Percentiles rank a stretch among this genome's conserved stretches.
phyloP scores from a whole-genome alignment of 2,113 vertebrate genomes.

The Aleadryas rufinucha region DNA sequence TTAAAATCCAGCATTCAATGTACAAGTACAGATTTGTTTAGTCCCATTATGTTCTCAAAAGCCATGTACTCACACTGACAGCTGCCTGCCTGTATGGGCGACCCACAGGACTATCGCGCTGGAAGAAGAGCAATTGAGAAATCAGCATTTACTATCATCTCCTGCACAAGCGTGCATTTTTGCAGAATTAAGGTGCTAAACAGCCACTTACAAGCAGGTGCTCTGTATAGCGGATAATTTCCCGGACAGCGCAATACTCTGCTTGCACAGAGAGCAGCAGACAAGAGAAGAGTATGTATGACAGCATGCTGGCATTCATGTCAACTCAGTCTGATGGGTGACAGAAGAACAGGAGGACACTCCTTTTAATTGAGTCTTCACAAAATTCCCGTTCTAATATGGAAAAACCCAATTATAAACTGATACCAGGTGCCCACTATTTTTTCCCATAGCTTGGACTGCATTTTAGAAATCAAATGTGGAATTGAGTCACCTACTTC shows the following conservation, averaged over 20 bases:
- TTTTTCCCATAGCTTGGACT: slow-evolving; percentile 60
- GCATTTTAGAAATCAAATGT: slow-evolving; percentile 35
- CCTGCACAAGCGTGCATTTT: neutral
- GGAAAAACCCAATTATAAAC: slow-evolving; percentile 73
- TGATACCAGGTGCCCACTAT: slow-evolving; percentile 67
- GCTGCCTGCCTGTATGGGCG: slow-evolving; percentile 47
- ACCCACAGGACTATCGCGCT: neutral
- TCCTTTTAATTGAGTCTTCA: slow-evolving; percentile 59
- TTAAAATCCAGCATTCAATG: neutral
- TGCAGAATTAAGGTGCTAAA: neutral
- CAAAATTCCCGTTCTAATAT: slow-evolving; percentile 61
- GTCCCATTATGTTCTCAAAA: neutral
- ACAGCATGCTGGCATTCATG: slow-evolving; percentile 59
- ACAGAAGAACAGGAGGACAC: neutral
- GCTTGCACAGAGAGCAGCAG: slow-evolving; percentile 46
- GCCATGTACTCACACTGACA: slow-evolving; percentile 53
- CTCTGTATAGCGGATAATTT: neutral
- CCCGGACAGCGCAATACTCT: neutral
- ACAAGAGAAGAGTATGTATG: slow-evolving; percentile 13
- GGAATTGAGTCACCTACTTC: slow-evolving; percentile 68
- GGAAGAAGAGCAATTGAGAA: slow-evolving; percentile 12
- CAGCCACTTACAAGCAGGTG: slow-evolving; percentile 50
- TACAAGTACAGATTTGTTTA: neutral
- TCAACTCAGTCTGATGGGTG: slow-evolving; percentile 12
- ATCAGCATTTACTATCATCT: neutral